Base-by-base conservation (phyloP, 2,888 invertebrate species). In the Meliscaeva auricollis region DNA sequence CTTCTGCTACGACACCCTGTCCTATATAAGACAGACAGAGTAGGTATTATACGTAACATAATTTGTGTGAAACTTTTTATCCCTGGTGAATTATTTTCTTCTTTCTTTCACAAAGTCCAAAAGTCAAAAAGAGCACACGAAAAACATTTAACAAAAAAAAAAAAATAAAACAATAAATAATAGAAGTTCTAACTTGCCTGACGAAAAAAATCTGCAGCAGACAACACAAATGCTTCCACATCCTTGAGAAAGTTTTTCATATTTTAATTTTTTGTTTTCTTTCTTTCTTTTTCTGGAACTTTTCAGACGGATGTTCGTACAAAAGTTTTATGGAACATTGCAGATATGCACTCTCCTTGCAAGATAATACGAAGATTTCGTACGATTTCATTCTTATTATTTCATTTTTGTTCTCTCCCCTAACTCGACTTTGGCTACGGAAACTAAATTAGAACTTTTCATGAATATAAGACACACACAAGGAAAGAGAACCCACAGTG, bases 301-400 rank as follows among this genome's bases (percentile, higher is more conserved):
- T 81, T 60, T 76, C 81, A 85, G 85, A 85, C 85, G 73, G 76
- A 81, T 77, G 68, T 85, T 62, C 54, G 68, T 50, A 15, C 13
- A 38, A 66, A 85, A 81, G 46, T 85, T 81, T 85, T 79, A 44
- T 68, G 75, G 72, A 84, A 58, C 75, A 79, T 60, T 84, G 79
- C 79, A 76, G 79, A 79, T 58, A 79, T 80, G 84, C 79, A 84
- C 72, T 66, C 72, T 66, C 41, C 64, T 60, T 66, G 50, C 58
- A 70, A 69, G 70, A 74, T 74, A 75, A 70, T 70, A 72, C 50
- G 46, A 84, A 72, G 84, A 79, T 79, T 75, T 75, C 70, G 44
- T 70, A 70, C 69, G 74, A 74, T 78, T 74, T 54, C 69, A 56
- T 62, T 78, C 35, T 46, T 62, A 72, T 78, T n/a, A 78, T 82